Base-by-base conservation (phyloP, 2,797 vertebrate genomes). In the Helostoma temminkii region DNA sequence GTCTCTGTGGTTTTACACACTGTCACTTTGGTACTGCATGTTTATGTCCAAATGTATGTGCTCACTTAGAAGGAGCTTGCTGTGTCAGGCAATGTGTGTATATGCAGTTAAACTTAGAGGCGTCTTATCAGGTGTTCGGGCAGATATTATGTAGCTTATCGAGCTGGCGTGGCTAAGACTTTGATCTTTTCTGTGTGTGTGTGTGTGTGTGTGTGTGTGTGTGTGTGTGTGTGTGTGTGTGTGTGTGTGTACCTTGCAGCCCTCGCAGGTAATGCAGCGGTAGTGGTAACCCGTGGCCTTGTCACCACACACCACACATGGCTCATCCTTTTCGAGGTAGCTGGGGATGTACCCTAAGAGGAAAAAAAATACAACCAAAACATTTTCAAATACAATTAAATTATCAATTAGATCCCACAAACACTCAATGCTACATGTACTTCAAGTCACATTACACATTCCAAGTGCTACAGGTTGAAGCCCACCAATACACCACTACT, bases 261-360 rank as follows among this genome's bases (percentile, higher is more conserved):
- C 97, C 94, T 99, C 97, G 64, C 97, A 99, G 92, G 97, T 99
- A 93, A 99, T 99, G 93, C 97, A 99, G 91, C 97, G 96, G 93
- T 99, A 99, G 93, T 99, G 97, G 94, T 98, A 98, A 74, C 97
- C 97, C 11, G 97, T 98, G 89, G 97, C 97, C 84, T 97, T 98
- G 94, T 99, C 97, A 78, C 96, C 96, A 91, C 97, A 99, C 91
- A 99, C 97, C 93, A 99, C 97, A 69, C 97, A 99, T 72, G 97
- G 97, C 94, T 99, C 97, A 94, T 99, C 97, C 95, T 99, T 99
- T 94, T 99, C 97, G 94, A 99, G 95, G 94, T 98, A 99, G 92
- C 97, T 99, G 94, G 97, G 97, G 92, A 98, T 98, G 93, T 98
- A 98, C 95, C 97, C 97, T 91, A 21, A 49, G 37, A 69, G 50